These are phyloP conservation scores for Sturnira hondurensis DNA, from an alignment of 2,113 vertebrate genomes.

Conservation along the genomic window DNA sequence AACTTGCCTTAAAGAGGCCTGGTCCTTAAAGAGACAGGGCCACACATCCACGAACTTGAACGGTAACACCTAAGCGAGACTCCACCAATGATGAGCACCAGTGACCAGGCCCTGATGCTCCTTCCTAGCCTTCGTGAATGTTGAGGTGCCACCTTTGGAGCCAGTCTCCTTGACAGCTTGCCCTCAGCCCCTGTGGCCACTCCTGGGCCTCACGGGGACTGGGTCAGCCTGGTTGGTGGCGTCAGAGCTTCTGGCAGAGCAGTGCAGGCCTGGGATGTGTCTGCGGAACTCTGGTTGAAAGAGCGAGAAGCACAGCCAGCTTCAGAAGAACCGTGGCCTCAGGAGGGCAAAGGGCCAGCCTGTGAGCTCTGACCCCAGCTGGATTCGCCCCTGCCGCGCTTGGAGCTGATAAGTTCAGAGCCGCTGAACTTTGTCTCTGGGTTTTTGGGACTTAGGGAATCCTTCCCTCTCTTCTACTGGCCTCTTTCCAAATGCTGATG, in stretches of 20 bases:
- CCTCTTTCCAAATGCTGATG: slow-evolving; percentile 37
- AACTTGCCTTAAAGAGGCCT: slow-evolving; percentile 63
- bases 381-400: not conserved
- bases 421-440: slow-evolving; percentile 19
- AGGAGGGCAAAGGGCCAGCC: not conserved
- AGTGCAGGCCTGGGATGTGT: not conserved
- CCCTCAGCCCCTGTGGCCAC: not conserved
- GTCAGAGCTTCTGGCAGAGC: slow-evolving; percentile 53
- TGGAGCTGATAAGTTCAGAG: not conserved
- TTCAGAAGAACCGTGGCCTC: not conserved
- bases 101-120: not conserved
- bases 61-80: not conserved
- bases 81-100: not conserved
- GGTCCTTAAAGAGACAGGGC: slow-evolving; percentile 65
- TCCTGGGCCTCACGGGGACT: not conserved
- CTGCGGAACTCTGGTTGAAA: slow-evolving; percentile 45
- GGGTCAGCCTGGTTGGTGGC: slow-evolving; percentile 46
- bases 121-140: not conserved
- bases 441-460: not conserved
- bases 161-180: not conserved
- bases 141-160: not conserved
- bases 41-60: not conserved
- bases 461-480: not conserved
- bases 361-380: not conserved
- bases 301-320: not conserved